Evolutionary conservation across 1,140 invertebrate species (phyloP).

Genomic region (Drosophila ohnishii): DNA sequence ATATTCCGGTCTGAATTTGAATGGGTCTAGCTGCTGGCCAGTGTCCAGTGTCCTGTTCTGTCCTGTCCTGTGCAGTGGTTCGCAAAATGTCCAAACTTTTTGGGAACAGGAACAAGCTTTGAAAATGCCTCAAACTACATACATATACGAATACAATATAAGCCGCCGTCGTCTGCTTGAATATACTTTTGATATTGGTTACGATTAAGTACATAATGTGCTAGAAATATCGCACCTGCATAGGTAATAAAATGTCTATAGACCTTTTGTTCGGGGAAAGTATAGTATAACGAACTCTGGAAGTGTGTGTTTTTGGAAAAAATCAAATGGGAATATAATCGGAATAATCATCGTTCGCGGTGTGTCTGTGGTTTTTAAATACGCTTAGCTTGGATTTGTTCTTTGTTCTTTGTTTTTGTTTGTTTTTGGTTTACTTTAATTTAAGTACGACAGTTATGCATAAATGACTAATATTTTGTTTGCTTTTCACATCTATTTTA

Average conservation of each 20-base stretch:
- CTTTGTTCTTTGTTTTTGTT: constrained; percentile 33
- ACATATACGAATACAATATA: constrained; percentile 73
- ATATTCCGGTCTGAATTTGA: constrained; percentile 57
- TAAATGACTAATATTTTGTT: constrained; percentile 73
- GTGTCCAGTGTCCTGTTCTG: constrained; percentile 25
- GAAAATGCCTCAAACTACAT: constrained; percentile 79
- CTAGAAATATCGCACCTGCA: constrained; percentile 42
- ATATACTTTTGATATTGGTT: constrained; percentile 62
- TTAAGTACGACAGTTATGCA: constrained; percentile 76
- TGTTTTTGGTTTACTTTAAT: constrained; percentile 53
- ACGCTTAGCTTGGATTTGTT: constrained; percentile 32
- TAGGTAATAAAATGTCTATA: constrained; percentile 24
- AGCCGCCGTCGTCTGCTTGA: constrained; percentile 53
- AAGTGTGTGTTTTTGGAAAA: constrained; percentile 9
- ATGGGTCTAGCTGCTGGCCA: constrained; percentile 57
- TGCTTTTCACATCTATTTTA: constrained; percentile 56
- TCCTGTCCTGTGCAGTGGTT: constrained; percentile 53
- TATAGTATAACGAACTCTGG: constrained; percentile 20
- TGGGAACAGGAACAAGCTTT: constrained; percentile 76
- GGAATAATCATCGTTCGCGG: constrained; percentile 33
- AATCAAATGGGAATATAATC: constrained; percentile 29
- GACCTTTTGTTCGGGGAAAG: constrained; percentile 15
- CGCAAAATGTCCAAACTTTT: constrained; percentile 77
- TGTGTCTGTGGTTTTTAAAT: constrained; percentile 37
- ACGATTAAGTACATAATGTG: constrained; percentile 54